These are phyloP conservation scores for Forficula auricularia DNA, from an alignment of 1,140 invertebrate genomes.

Conservation along the genomic window DNA sequence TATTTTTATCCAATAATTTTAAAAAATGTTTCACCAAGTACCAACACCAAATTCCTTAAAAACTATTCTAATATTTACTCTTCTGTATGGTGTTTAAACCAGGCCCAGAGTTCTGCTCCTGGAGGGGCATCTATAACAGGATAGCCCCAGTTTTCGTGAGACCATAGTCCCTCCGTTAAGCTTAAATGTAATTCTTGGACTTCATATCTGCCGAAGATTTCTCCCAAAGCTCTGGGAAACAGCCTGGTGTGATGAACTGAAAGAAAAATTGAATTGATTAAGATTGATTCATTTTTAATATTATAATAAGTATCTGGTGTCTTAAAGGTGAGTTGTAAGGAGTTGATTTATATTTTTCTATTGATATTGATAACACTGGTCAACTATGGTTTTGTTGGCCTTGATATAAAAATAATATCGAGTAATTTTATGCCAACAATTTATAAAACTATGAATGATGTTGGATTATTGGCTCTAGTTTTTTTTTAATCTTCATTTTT, in stretches of 20 bases:
- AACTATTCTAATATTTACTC: no score
- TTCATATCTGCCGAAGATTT: constrained; percentile 69
- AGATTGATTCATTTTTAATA: not conserved
- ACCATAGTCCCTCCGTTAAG: constrained; percentile 85
- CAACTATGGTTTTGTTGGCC: constrained; percentile 5
- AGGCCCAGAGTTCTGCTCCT: constrained; percentile 82
- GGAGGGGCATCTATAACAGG: constrained; percentile 68
- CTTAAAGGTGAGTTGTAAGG: not conserved
- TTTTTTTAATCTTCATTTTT: no score
- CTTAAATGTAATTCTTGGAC: constrained; percentile 81
- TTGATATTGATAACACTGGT: not conserved
- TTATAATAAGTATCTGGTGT: not conserved
- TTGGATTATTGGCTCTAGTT: no score
- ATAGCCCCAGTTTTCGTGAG: constrained; percentile 84
- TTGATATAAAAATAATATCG: constrained; percentile 12
- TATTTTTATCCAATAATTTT: no score
- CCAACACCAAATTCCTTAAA: no score
- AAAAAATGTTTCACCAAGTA: no score
- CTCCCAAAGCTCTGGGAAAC: constrained; percentile 76
- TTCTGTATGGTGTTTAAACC: constrained; percentile 49
- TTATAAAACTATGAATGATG: no score
- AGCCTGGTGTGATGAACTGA: constrained; percentile 64
- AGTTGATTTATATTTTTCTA: not conserved
- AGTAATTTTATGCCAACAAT: not conserved
- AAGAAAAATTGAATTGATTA: constrained; percentile 20